Evolutionary conservation across 2,797 vertebrate species (phyloP), one percentile per base, ranked within the genome.

Genomic region (Sebastolobus altivelis): DNA sequence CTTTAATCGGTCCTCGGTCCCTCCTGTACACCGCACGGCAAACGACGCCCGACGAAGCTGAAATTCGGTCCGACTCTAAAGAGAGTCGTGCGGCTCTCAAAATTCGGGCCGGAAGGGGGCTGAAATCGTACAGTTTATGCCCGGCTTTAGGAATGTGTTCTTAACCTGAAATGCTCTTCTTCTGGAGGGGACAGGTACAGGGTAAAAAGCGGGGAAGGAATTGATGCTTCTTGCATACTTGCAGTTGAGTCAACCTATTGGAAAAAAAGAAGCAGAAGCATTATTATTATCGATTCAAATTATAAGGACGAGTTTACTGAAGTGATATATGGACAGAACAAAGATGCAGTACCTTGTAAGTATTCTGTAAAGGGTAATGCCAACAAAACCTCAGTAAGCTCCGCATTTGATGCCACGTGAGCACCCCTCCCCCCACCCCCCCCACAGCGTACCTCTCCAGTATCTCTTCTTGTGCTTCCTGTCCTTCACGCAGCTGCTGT

Each of bases 311-410:
- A 55, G 75, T 86, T 79, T 76, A 71, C 35, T 75, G 62, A 49
- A 67, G 65, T 75, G 75, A 70, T 82, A 7, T 59, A 61, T 59
- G 52, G 79, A 80, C 65, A 77, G 87, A 90, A 87, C 81, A 87
- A 82, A 82, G 80, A 88, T 91, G 88, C 88, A 93, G 91, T 92
- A 92, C 81, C 85, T 89, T 91, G 65, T 84, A 83, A 88, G 74
- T 90, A 89, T 89, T 87, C 74, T 81, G 20, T 83, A 74, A 89
- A 89, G 81, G 87, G 62, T 87, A 83, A 92, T 87, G 84, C 89
- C 93, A 89, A 89, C 82, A 86, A 90, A 93, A 93, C 93, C 93
- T 94, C 93, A 93, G 84, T 88, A 69, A 40, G 69, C 88, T 87
- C 91, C 83, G 82, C 90, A 85, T 89, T 83, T 84, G 88, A 91